These are phyloP conservation scores for Ornithorhynchus anatinus DNA, from an alignment of 2,113 vertebrate genomes.

Conservation along the genomic window DNA sequence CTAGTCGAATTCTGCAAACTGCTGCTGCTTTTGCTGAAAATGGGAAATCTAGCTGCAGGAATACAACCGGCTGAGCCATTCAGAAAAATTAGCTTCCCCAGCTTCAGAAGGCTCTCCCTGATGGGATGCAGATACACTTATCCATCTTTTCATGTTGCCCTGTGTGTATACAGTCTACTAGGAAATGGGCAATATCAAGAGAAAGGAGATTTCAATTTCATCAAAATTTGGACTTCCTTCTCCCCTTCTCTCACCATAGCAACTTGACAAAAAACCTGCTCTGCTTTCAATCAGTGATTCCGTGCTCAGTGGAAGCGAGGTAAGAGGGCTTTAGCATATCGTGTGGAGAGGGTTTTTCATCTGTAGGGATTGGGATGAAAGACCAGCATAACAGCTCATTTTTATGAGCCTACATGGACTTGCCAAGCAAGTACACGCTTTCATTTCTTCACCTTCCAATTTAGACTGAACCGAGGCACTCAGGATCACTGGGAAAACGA, in stretches of 20 bases:
- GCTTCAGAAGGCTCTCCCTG: background rate
- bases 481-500: background rate
- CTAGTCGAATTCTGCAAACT: constrained; percentile 20
- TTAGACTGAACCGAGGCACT: constrained; percentile 8
- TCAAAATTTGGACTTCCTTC: constrained; percentile 25
- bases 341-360: constrained; percentile 20
- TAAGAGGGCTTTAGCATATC: constrained; percentile 13
- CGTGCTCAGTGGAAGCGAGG: constrained; percentile 20
- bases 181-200: constrained; percentile 24
- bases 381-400: constrained; percentile 19
- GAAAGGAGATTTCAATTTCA: constrained; percentile 26
- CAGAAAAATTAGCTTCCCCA: background rate
- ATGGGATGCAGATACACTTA: background rate
- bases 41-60: constrained; percentile 30
- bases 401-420: background rate
- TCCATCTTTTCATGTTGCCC: background rate
- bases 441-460: constrained; percentile 13
- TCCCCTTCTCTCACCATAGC: constrained; percentile 45
- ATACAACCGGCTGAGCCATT: constrained; percentile 34
- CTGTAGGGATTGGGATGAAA: constrained; percentile 30
- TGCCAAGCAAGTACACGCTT: constrained; percentile 17
- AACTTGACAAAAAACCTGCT: constrained; percentile 21
- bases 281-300: constrained; percentile 28
- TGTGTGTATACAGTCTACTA: background rate
- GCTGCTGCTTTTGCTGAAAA: constrained; percentile 43